Base-by-base conservation (phyloP, 2,797 vertebrate genomes). In the Sebastes cheni region DNA sequence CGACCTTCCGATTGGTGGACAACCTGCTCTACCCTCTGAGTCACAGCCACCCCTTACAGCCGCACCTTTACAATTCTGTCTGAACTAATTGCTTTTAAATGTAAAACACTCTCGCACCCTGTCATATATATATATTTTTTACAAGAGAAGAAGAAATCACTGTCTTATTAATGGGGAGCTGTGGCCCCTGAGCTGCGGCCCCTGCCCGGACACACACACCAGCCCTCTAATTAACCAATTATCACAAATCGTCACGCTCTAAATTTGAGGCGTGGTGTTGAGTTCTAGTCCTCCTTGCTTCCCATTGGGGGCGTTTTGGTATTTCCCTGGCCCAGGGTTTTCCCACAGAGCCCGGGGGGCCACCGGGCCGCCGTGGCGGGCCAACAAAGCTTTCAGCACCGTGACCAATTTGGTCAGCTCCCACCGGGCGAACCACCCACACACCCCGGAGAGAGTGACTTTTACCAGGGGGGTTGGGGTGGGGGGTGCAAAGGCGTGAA, bases 221-320 rank as follows among this genome's bases (percentile, higher is more conserved):
- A 93, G 94, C 96, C 95, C 95, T 92, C 95, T 95, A 96, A 94
- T 96, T 96, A 95, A 95, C 96, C 96, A 97, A 98, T 98, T 98
- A 97, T 96, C 95, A 93, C 93, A 94, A 96, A 96, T 97, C 97
- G 97, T 97, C 96, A 97, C 95, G 96, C 95, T 97, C 86, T 95
- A 92, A 93, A 93, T 96, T 95, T 93, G 91, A 96, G 96, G 96
- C 96, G 95, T 94, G 93, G 86, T 92, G 89, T 87, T 82, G 80
- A 87, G 88, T 92, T 88, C 79, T 79, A 42, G 78, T 72, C 87
- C 80, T 82, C 86, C 77, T 30, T 77, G 79, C 91, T 92, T 94
- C 93, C 88, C 91, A 92, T 84, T 92, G 93, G 89, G 92, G 92
- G 94, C 93, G 95, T 94, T 95, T 95, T 90, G 95, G 95, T 94